A percentile compares a stretch with the other conserved stretches of the same genome.
phyloP scores from a whole-genome alignment of 2,888 invertebrate genomes.

The Hartigia nigra region DNA sequence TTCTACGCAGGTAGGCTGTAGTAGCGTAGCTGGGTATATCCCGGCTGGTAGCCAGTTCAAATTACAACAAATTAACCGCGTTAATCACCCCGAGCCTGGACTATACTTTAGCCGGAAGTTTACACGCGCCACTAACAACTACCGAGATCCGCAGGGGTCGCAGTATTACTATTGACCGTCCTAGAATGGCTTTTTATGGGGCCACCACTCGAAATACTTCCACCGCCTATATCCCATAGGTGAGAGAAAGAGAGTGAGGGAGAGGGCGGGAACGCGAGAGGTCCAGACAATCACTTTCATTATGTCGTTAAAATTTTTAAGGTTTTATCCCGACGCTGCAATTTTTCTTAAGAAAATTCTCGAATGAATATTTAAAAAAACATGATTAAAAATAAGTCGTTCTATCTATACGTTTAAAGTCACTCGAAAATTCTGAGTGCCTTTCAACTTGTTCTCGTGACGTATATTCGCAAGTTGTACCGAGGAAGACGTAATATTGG shows the following conservation, averaged over 20 bases:
- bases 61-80: constrained; percentile 61
- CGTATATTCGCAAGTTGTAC: neutral
- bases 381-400: neutral
- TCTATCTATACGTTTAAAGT: neutral
- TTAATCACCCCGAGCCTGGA: constrained; percentile 52
- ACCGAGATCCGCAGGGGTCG: constrained; percentile 20
- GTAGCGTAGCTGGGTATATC: neutral
- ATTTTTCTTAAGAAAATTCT: neutral
- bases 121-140: constrained; percentile 11
- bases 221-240: neutral
- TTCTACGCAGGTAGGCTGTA: neutral
- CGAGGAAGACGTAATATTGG: neutral
- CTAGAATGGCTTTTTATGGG: neutral
- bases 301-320: neutral
- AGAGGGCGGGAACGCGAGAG: neutral
- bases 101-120: constrained; percentile 43
- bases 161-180: constrained; percentile 32
- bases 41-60: constrained; percentile 43
- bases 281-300: neutral
- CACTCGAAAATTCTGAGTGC: neutral
- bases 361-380: neutral
- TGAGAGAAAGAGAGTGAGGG: neutral
- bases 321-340: neutral
- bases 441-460: neutral
- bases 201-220: neutral